Conservation (phyloP, 1,140 invertebrate genomes). For the Atopsyche davidsoni region DNA sequence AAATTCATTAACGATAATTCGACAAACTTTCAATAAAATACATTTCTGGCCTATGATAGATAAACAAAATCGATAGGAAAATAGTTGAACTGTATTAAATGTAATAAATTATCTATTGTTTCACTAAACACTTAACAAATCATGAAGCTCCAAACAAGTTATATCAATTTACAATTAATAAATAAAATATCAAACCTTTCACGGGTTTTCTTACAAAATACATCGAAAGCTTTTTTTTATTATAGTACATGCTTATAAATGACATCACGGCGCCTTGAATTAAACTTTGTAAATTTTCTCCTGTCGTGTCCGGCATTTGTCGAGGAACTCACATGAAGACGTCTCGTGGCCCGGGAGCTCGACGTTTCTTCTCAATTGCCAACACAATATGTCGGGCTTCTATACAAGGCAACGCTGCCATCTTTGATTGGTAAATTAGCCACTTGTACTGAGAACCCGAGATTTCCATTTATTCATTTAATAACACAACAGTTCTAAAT, state of each 20-base stretch:
- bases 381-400: too few species aligned
- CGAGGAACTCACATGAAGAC: too few species aligned
- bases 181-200: not conserved
- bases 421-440: too few species aligned
- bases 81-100: slow-evolving; percentile 22
- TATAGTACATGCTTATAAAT: not conserved
- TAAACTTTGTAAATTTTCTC: not conserved
- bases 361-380: too few species aligned
- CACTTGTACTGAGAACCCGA: too few species aligned
- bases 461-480: too few species aligned
- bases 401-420: too few species aligned
- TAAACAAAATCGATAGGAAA: slow-evolving; percentile 30
- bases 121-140: not conserved
- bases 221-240: not conserved
- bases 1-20: slow-evolving; percentile 15
- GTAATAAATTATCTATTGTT: not conserved
- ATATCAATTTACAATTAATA: not conserved
- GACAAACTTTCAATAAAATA: slow-evolving; percentile 18
- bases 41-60: slow-evolving; percentile 9
- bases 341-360: too few species aligned
- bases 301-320: not conserved
- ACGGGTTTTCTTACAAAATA: not conserved
- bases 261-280: not conserved
- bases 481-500: too few species aligned
- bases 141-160: not conserved